Evolutionary conservation across 1,140 invertebrate species (phyloP), one percentile per base, ranked within the genome.

Genomic region (Megalopta genalis): DNA sequence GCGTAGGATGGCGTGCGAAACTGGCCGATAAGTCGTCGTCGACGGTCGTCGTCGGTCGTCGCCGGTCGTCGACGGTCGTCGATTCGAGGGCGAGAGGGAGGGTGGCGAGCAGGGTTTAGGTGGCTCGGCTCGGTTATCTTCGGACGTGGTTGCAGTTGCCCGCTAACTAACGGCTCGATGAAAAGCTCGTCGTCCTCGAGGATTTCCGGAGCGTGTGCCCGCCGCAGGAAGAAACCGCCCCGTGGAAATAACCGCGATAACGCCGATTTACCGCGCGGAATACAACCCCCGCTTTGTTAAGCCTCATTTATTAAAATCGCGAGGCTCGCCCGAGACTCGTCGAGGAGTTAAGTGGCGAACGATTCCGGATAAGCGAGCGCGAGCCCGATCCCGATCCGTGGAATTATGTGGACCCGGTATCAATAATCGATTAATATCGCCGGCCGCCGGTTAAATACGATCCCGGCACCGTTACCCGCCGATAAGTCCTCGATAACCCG

Each of bases 161-260:
- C 60, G 69, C 82, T 89, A 92, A 92, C 90, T 91, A 92, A 92
- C 89, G 91, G 91, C 90, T 91, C 90, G 89, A 93, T 93, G 90
- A 92, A 93, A 93, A 90, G 86, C 91, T 93, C 92, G 85, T 93
- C 91, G 89, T 60, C 85, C 27, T 21, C 25, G 67, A n/a, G 25
- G 16, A 27, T 69, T 10, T 18, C 75, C 25, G 7, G 39, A 57
- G 54, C 69, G 60, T 62, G 69, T 77, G 42, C 49, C 66, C n/a
- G n/a, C 23, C 66, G n/a, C 32, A 12, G 63, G 10, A 27, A 21
- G 18, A 27, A 57, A 23, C 37, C n/a, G 16, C 18, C 7, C n/a
- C 12, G 8, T 2, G 1, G 21, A 57, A 65, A 65, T 57, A 49
- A 42, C 16, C 49, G 23, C 59, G 75, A 77, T 77, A 77, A 62